Evolutionary conservation across 92 coral and sea anemone species (phyloP), one percentile per base, ranked within the genome.

Genomic region (Parazoanthus atlanticus): DNA sequence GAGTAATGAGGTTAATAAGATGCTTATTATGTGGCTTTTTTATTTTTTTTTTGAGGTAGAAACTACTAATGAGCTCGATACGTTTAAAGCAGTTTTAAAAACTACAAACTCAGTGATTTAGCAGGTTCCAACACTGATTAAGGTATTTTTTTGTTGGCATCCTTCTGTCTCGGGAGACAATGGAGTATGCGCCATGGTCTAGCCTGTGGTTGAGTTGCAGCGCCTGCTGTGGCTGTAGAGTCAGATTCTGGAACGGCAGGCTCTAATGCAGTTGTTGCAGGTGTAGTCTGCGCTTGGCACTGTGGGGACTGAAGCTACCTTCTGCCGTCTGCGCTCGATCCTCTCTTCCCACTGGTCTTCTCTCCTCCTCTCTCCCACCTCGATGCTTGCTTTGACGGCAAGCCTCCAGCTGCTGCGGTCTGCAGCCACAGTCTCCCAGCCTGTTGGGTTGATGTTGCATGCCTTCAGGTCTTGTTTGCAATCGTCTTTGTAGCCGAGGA

Each of bases 161-260:
- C n/a, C n/a, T n/a, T n/a, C n/a, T n/a, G n/a, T n/a, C n/a, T n/a
- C n/a, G n/a, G n/a, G n/a, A n/a, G n/a, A n/a, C n/a, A n/a, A n/a
- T n/a, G n/a, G n/a, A n/a, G n/a, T n/a, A n/a, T n/a, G n/a, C n/a
- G n/a, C n/a, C n/a, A n/a, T n/a, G n/a, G n/a, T n/a, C n/a, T n/a
- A n/a, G n/a, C n/a, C n/a, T n/a, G n/a, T n/a, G n/a, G n/a, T n/a
- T n/a, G n/a, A n/a, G n/a, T n/a, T n/a, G n/a, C n/a, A n/a, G n/a
- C n/a, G n/a, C n/a, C n/a, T n/a, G n/a, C 66, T 72, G 89, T 77
- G 85, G 58, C 89, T 86, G 49, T 16, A 76, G 65, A 86, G 89
- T 29, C 78, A 77, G 25, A 86, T 76, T 13, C 78, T 80, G 65
- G 89, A 86, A 23, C 21, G 76, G 21, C 84, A 76, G 76, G 3